phyloP scores from a whole-genome alignment of 2,113 vertebrate genomes.

The Neolamprologus ventralis region DNA sequence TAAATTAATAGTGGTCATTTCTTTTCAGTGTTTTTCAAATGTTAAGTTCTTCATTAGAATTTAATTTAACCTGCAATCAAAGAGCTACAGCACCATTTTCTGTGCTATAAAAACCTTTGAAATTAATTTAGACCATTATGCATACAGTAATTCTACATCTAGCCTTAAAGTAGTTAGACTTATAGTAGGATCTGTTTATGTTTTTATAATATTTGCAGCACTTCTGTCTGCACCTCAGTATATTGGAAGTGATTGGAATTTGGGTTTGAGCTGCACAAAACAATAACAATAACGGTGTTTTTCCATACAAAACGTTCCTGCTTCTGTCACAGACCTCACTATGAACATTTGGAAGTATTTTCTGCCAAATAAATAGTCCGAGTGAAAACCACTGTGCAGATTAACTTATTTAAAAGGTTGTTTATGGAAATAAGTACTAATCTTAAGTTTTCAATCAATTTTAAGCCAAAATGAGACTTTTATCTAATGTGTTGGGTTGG shows the following conservation, averaged over 20 bases:
- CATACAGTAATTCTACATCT: background rate
- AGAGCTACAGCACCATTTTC: background rate
- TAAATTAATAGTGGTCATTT: background rate
- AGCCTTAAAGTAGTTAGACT: background rate
- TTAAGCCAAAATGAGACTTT: background rate
- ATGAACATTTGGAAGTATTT: background rate
- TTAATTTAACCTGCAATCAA: background rate
- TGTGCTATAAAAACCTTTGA: background rate
- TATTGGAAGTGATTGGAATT: background rate
- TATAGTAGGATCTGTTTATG: background rate
- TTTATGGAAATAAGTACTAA: background rate
- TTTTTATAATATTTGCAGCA: background rate
- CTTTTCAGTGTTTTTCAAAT: background rate
- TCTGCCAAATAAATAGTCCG: background rate
- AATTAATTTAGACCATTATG: background rate
- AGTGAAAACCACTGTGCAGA: background rate
- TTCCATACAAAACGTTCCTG: rapidly evolving
- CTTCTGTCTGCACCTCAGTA: background rate
- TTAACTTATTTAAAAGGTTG: background rate
- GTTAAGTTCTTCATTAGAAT: background rate
- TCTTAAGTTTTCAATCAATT: background rate
- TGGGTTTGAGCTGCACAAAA: background rate
- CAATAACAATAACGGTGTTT: background rate
- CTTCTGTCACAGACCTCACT: background rate
- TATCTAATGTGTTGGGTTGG: background rate